A percentile compares a stretch with the other conserved stretches of the same genome.
Evolutionary conservation across 2,113 vertebrate genomes (phyloP).

Genomic region (Opisthocomus hoazin): DNA sequence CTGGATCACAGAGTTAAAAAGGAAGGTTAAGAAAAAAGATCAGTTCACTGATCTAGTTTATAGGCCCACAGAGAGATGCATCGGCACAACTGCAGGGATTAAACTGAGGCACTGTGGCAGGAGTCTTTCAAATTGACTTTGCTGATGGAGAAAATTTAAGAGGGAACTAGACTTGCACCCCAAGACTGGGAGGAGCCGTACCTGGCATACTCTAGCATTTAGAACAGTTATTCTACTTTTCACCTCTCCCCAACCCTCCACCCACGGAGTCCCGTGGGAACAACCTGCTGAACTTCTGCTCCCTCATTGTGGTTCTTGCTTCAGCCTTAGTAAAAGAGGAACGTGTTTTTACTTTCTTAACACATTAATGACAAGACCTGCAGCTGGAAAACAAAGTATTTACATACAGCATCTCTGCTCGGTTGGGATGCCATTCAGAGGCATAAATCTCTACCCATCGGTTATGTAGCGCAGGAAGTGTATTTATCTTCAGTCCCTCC

Average conservation of each 20-base stretch:
- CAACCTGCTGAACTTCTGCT: slow-evolving; percentile 8
- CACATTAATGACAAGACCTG: background rate
- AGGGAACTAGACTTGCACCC: background rate
- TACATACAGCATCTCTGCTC: background rate
- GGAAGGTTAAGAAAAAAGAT: slow-evolving; percentile 19
- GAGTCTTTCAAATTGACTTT: background rate
- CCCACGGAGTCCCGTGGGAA: background rate
- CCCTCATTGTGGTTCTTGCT: slow-evolving; percentile 7
- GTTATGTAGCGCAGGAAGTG: background rate
- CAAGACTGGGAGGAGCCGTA: background rate
- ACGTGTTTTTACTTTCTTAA: slow-evolving; percentile 40
- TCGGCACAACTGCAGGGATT: background rate
- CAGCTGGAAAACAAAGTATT: background rate
- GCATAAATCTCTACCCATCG: background rate
- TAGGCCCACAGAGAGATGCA: background rate
- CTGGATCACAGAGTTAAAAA: background rate
- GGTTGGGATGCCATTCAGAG: background rate
- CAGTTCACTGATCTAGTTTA: slow-evolving; percentile 55
- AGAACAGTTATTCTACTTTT: background rate
- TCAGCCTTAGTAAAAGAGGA: slow-evolving; percentile 23
- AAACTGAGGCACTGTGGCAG: background rate
- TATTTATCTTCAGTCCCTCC: background rate
- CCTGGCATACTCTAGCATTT: background rate
- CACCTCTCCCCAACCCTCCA: background rate
- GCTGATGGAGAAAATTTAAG: background rate